A percentile compares a stretch with the other conserved stretches of the same genome.
Evolutionary conservation across 2,888 invertebrate genomes (phyloP).

Genomic region (Microplitis manilae): DNA sequence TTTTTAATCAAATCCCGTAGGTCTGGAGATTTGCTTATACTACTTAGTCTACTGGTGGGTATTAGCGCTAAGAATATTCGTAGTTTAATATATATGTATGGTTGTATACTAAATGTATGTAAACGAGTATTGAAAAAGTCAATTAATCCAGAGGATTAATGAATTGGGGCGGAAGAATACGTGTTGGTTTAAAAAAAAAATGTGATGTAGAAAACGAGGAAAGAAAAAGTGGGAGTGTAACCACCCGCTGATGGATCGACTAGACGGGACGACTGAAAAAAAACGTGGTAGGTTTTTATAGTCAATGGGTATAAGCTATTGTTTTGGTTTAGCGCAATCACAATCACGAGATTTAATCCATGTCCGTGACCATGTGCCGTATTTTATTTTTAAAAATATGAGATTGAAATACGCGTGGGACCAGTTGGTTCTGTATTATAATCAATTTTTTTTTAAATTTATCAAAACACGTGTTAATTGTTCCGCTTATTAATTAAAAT

Average conservation of each 20-base stretch:
- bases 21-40: neutral
- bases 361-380: conserved; percentile 8
- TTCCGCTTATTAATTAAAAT: neutral
- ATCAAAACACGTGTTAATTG: neutral
- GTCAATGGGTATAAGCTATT: conserved; percentile 58
- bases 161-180: conserved; percentile 57
- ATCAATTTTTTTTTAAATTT: neutral
- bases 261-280: conserved; percentile 31
- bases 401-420: conserved; percentile 1
- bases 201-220: conserved; percentile 29
- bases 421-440: neutral
- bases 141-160: conserved; percentile 58
- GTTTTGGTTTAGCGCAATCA: conserved; percentile 63
- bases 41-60: neutral
- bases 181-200: conserved; percentile 21
- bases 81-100: neutral
- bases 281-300: conserved; percentile 44
- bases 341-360: conserved; percentile 52
- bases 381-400: neutral
- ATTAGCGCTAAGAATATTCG: too few relatives aligned
- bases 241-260: conserved; percentile 36
- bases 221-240: conserved; percentile 27
- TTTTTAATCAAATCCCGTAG: neutral
- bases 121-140: conserved; percentile 51
- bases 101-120: conserved; percentile 13